phyloP scores from a whole-genome alignment of 2,888 invertebrate species.

The Enchytraeus crypticus region DNA sequence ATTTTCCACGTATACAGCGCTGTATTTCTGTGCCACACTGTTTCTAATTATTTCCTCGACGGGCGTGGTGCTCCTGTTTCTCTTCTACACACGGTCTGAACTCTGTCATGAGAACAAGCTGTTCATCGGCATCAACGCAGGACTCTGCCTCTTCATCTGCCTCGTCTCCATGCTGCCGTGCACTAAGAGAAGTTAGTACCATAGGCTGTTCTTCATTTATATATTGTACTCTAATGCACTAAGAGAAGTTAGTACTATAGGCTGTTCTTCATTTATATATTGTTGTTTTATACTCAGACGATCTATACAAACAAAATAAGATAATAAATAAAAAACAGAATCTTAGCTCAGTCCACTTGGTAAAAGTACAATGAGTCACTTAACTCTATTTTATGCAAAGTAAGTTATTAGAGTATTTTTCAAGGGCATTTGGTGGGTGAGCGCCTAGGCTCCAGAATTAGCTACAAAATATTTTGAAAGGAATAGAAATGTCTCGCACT shows the following conservation, averaged over 20 bases:
- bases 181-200: conserved; percentile 43
- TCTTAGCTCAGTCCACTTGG: background rate
- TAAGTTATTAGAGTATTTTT: background rate
- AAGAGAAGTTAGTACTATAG: conserved; percentile 40
- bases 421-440: background rate
- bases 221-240: conserved; percentile 31
- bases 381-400: background rate
- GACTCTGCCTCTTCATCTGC: conserved; percentile 45
- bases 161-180: conserved; percentile 46
- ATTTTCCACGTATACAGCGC: too few species aligned
- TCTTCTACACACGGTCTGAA: conserved; percentile 38
- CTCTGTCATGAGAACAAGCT: conserved; percentile 48
- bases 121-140: conserved; percentile 48
- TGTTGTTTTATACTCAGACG: too few species aligned
- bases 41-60: conserved; percentile 39
- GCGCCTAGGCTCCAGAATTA: too few species aligned
- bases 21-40: conserved; percentile 39
- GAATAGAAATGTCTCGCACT: too few species aligned
- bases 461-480: background rate
- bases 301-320: too few species aligned
- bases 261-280: background rate
- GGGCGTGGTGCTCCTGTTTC: conserved; percentile 42
- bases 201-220: background rate
- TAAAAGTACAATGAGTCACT: background rate
- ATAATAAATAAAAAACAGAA: too few species aligned